Percentiles rank a stretch among this genome's conserved stretches.
phyloP scores from a whole-genome alignment of 2,797 vertebrate species.

The Falco cherrug region DNA sequence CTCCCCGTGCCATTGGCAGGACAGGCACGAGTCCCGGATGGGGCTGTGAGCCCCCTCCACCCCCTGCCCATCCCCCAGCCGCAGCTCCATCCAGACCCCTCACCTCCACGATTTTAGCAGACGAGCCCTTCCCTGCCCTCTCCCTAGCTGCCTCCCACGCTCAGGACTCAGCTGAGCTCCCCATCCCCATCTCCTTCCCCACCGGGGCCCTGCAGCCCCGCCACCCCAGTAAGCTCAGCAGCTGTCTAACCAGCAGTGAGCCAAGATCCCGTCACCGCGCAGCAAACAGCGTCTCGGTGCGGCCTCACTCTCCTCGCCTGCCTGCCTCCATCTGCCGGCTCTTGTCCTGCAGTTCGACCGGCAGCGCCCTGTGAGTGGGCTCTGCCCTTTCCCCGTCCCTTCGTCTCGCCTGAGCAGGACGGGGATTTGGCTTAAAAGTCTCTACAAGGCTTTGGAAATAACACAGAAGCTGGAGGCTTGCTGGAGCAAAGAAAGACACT shows the following conservation, averaged over 20 bases:
- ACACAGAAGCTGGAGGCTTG: background rate
- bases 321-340: slow-evolving; percentile 7
- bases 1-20: fast-evolving
- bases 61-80: background rate
- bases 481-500: background rate
- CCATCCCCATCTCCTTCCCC: background rate
- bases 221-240: background rate
- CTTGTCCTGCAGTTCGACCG: background rate
- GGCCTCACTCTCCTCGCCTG: background rate
- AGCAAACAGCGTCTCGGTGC: fast-evolving
- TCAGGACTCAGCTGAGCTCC: background rate
- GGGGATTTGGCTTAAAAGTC: background rate
- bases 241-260: slow-evolving; percentile 15
- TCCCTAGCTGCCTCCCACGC: background rate
- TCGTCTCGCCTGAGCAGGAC: fast-evolving
- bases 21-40: fast-evolving
- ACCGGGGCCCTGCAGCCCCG: background rate
- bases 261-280: slow-evolving; percentile 11
- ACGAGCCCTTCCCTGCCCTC: background rate
- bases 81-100: background rate
- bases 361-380: fast-evolving
- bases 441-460: background rate
- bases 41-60: background rate
- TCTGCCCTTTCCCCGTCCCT: background rate
- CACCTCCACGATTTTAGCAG: background rate